Percentiles rank a stretch among this genome's conserved stretches.
These are phyloP conservation scores for Festucalex cinctus DNA, from an alignment of 2,113 vertebrate genomes.

Conservation along the genomic window DNA sequence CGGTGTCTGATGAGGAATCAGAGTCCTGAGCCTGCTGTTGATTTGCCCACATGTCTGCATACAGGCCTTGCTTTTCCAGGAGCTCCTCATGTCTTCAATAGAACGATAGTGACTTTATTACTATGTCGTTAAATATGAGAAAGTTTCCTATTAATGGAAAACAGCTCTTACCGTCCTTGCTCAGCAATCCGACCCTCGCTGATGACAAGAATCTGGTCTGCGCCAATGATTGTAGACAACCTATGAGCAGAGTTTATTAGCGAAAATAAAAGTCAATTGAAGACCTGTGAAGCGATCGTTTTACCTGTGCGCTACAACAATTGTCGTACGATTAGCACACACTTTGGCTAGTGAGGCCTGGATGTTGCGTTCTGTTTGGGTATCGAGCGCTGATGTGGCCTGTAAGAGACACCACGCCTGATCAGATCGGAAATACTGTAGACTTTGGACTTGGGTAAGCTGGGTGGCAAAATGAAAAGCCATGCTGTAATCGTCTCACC, in stretches of 20 bases:
- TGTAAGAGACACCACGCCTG: slow-evolving; percentile 46
- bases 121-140: neutral
- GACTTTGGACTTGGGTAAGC: neutral
- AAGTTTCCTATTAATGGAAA: neutral
- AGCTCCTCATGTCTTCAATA: slow-evolving; percentile 83
- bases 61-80: slow-evolving; percentile 81
- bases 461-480: neutral
- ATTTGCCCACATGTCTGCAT: slow-evolving; percentile 88
- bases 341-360: slow-evolving; percentile 89
- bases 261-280: neutral
- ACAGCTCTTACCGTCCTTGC: slow-evolving; percentile 79
- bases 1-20: slow-evolving; percentile 68
- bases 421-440: neutral
- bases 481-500: slow-evolving; percentile 60
- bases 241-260: slow-evolving; percentile 54
- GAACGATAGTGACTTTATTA: slow-evolving; percentile 4
- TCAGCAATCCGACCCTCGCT: slow-evolving; percentile 82
- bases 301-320: slow-evolving; percentile 94
- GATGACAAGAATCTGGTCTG: slow-evolving; percentile 93
- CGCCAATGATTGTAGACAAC: slow-evolving; percentile 87
- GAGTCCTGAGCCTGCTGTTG: slow-evolving; percentile 79
- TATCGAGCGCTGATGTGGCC: slow-evolving; percentile 93
- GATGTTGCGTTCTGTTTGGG: slow-evolving; percentile 91
- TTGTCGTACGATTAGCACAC: slow-evolving; percentile 83
- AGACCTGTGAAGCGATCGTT: neutral